phyloP scores from a whole-genome alignment of 2,113 vertebrate genomes.

The Anolis sagrei region DNA sequence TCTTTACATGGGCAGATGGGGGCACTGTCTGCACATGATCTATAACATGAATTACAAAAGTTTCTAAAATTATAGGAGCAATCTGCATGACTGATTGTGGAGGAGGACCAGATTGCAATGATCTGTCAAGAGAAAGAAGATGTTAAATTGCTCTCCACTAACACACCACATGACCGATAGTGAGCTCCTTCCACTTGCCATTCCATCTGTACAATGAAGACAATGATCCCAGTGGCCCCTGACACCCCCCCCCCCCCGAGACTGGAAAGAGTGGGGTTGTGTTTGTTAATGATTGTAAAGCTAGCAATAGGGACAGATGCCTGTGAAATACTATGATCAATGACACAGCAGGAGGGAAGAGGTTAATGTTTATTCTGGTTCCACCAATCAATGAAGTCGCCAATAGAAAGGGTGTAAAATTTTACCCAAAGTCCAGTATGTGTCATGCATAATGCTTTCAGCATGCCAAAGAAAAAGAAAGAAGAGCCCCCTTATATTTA shows the following conservation, averaged over 20 bases:
- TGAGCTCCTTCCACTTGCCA: background rate
- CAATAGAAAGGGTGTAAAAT: background rate
- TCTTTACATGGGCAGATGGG: background rate
- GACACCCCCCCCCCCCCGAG: background rate
- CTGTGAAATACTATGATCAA: background rate
- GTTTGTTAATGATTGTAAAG: background rate
- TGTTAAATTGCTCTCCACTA: background rate
- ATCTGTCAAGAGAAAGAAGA: background rate
- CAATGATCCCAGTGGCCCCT: background rate
- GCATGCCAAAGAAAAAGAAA: background rate
- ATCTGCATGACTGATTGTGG: background rate
- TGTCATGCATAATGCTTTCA: background rate
- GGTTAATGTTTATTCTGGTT: background rate
- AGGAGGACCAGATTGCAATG: background rate
- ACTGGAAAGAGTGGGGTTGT: background rate
- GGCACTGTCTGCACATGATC: rapidly evolving
- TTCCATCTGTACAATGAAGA: background rate
- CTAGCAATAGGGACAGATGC: background rate
- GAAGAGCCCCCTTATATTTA: background rate
- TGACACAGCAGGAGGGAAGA: background rate
- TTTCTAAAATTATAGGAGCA: background rate
- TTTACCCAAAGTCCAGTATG: background rate
- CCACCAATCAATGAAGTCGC: background rate
- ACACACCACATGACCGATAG: background rate
- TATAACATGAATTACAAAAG: background rate